phyloP scores from a whole-genome alignment of 2,888 invertebrate genomes.

The Lepidocyrtinus sp. region DNA sequence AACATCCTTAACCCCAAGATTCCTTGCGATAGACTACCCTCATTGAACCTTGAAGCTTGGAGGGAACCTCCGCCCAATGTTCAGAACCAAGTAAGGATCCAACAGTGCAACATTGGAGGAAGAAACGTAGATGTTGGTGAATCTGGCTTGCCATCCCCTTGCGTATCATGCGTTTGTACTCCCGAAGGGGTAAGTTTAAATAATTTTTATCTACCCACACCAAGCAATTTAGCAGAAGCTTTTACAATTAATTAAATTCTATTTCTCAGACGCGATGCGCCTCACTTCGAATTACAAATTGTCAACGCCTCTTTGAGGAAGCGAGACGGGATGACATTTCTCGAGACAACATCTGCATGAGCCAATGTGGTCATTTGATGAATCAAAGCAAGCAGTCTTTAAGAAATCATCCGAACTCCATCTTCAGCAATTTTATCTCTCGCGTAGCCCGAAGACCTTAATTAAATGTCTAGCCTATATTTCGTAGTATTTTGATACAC shows the following conservation, averaged over 20 bases:
- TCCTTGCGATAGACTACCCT: constrained; percentile 85
- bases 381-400: not conserved
- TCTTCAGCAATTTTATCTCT: constrained; percentile 31
- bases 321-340: constrained; percentile 87
- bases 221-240: constrained; percentile 9
- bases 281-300: constrained; percentile 89
- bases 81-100: constrained; percentile 22
- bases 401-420: constrained; percentile 43
- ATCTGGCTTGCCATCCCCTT: constrained; percentile 90
- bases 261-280: constrained; percentile 85
- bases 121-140: constrained; percentile 85
- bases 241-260: not conserved
- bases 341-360: constrained; percentile 90
- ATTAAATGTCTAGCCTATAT: no score
- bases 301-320: constrained; percentile 85
- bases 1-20: constrained; percentile 92
- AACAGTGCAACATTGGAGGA: constrained; percentile 82
- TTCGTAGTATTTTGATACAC: no score
- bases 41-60: constrained; percentile 88
- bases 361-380: constrained; percentile 87
- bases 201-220: constrained; percentile 2
- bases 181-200: constrained; percentile 83
- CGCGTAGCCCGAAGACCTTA: constrained; percentile 15
- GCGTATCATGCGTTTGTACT: constrained; percentile 91
- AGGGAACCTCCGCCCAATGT: constrained; percentile 76